Evolutionary conservation across 1,140 invertebrate genomes (phyloP).

Genomic region (Ericerus pela): DNA sequence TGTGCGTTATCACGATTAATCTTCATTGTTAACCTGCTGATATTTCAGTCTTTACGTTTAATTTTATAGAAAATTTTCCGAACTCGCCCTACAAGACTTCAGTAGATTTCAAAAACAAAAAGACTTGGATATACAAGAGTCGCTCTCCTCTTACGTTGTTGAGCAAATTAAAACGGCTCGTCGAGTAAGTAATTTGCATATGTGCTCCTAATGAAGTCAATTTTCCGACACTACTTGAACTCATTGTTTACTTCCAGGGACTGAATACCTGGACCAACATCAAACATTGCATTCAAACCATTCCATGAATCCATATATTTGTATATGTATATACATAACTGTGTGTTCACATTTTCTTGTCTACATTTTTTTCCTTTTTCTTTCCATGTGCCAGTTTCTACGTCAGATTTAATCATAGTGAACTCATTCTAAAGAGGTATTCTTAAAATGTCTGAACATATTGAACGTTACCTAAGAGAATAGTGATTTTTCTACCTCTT

Average conservation of each 20-base stretch:
- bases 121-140: slow-evolving; percentile 57
- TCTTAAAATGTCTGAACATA: too few species aligned
- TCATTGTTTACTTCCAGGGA: slow-evolving; percentile 38
- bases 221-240: slow-evolving; percentile 9
- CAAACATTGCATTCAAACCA: slow-evolving; percentile 52
- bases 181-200: slow-evolving; percentile 41
- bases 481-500: too few species aligned
- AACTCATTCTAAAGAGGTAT: too few species aligned
- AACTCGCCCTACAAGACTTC: slow-evolving; percentile 53
- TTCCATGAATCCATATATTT: slow-evolving; percentile 25
- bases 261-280: slow-evolving; percentile 59
- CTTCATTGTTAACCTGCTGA: neutral
- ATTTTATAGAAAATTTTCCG: slow-evolving; percentile 51
- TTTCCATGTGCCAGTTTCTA: too few species aligned
- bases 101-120: slow-evolving; percentile 66
- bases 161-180: slow-evolving; percentile 64
- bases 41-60: slow-evolving; percentile 25
- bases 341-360: too few species aligned
- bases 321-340: too few species aligned
- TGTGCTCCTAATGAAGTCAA: neutral
- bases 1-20: slow-evolving; percentile 14
- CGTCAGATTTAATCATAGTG: too few species aligned
- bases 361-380: too few species aligned
- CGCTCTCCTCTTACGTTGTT: slow-evolving; percentile 54
- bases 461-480: too few species aligned